Evolutionary conservation across 1,140 invertebrate species (phyloP), one percentile per base, ranked within the genome.

Genomic region (Danaus plexippus): DNA sequence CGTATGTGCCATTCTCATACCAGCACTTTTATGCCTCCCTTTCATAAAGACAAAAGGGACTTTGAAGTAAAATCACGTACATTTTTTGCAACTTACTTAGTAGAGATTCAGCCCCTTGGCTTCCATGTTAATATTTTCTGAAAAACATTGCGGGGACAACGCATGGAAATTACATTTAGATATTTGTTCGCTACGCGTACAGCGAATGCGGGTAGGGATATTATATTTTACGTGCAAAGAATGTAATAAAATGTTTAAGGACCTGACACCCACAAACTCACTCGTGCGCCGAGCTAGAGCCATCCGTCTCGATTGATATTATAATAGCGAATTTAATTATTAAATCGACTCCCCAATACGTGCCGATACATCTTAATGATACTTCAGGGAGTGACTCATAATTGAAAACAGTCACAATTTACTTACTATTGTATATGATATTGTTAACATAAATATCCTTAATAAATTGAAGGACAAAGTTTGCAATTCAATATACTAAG

Each of bases 21-120:
- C 78, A 78, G 80, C 83, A 83, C 81, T 83, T 86, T 86, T 84
- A 83, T 85, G 80, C 77, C 73, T 77, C 78, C 75, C 79, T 71
- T 82, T 76, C 75, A 85, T 87, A 85, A 85, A 87, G 80, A 87
- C 81, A 87, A 85, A 87, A 87, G 76, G 78, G 76, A 85, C 83
- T 87, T 87, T 86, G 83, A 86, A 86, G 81, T 86, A 84, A 86
- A 86, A 87, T 87, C 83, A 87, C 83, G 83, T 87, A 87, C 77
- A 85, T 85, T 86, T 86, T 84, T 86, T 86, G 80, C 81, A 86
- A 86, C 81, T 86, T 86, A 86, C 83, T 86, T 86, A 86, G 80
- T 80, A 82, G 76, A 83, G 81, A 86, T 80, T 79, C 80, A 82
- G 80, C 80, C 83, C 80, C 80, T 82, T 80, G 78, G 71, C 72